Evolutionary conservation across 2,797 vertebrate species (phyloP), one percentile per base, ranked within the genome.

Genomic region (Poecilia gillii): DNA sequence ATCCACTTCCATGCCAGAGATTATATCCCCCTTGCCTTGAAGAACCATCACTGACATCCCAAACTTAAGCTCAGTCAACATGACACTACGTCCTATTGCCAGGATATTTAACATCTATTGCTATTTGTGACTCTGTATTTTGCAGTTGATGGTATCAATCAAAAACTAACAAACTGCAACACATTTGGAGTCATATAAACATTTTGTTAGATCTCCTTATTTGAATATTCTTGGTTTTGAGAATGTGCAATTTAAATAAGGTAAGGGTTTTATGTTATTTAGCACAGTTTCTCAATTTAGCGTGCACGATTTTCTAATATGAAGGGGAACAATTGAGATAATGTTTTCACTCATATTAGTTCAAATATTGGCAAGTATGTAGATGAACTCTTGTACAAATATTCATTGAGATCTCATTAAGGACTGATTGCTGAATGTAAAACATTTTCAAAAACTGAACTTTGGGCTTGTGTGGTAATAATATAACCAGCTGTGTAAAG

Each of bases 351-450:
- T 71, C 5, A 6, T 28, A 14, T 72, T n/a, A 46, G 13, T 20
- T n/a, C 3, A 66, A 53, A 73, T 55, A 41, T 28, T 78, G 70
- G 41, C 78, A 75, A 71, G 49, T 62, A 77, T 73, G 74, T 71
- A 43, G 74, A 81, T 55, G 18, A 64, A 47, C 36, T 41, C 45
- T 66, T 57, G 45, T 9, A 36, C 76, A 80, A 55, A 77, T 80
- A 74, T 72, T 80, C 66, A 70, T 80, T 85, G 13, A 85, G 83
- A 73, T 78, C 81, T 77, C 70, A 84, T 75, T 73, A 76, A 84
- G 79, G 79, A 80, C 70, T 84, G 82, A 81, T 92, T 90, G 84
- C 81, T 59, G 74, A 28, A 23, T 18, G 2, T 71, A n/a, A 71
- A 46, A 46, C 43, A 14, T 71, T 46, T 25, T 46, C 4, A 45